phyloP scores from a whole-genome alignment of 2,888 invertebrate species.

The Phalangium opilio region DNA sequence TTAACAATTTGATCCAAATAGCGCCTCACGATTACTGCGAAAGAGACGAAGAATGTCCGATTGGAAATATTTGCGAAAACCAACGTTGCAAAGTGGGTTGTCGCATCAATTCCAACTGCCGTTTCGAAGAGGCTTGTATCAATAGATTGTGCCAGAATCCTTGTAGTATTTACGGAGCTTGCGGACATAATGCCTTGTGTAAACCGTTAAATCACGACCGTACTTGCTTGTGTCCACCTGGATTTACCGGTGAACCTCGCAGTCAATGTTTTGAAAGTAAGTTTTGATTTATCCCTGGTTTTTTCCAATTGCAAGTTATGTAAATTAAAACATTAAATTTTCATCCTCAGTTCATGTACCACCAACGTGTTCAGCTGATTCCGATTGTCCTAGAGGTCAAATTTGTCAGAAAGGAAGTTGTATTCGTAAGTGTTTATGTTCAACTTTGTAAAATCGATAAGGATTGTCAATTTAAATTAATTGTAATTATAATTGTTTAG shows the following conservation, averaged over 20 bases:
- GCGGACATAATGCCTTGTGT: slow-evolving; percentile 33
- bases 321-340: slow-evolving; percentile 7
- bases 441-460: too few relatives aligned
- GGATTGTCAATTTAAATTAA: background rate
- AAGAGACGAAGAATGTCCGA: slow-evolving; percentile 19
- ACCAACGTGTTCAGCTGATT: slow-evolving; percentile 58
- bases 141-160: slow-evolving; percentile 63
- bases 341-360: slow-evolving; percentile 10
- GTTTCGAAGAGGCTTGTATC: slow-evolving; percentile 60
- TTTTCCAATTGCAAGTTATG: slow-evolving; percentile 2
- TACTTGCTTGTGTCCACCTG: slow-evolving; percentile 80
- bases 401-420: slow-evolving; percentile 46
- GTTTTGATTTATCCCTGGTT: too few relatives aligned
- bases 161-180: slow-evolving; percentile 77
- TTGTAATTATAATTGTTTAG: slow-evolving; percentile 2
- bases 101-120: slow-evolving; percentile 64
- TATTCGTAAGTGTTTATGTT: slow-evolving; percentile 7
- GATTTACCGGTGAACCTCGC: slow-evolving; percentile 76
- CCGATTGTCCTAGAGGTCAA: slow-evolving; percentile 69
- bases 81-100: slow-evolving; percentile 36
- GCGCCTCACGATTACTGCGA: slow-evolving; percentile 20
- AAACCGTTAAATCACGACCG: slow-evolving; percentile 72
- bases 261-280: slow-evolving; percentile 66
- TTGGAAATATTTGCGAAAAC: slow-evolving; percentile 22
- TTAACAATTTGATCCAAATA: background rate